These are phyloP conservation scores for Phataginus tetradactyla DNA, from an alignment of 2,797 vertebrate genomes.

Conservation along the genomic window DNA sequence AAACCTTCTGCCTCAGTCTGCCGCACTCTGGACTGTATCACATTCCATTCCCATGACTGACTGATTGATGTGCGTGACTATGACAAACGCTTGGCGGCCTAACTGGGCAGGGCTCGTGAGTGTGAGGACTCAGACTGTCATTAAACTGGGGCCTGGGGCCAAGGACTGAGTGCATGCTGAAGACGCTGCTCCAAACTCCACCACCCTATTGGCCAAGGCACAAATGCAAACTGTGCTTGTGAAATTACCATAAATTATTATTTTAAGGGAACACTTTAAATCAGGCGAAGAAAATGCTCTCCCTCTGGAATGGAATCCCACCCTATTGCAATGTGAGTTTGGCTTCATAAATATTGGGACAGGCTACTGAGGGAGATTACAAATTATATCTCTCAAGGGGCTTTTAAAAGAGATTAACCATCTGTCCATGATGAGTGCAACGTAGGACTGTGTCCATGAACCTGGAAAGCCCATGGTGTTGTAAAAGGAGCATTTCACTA, in stretches of 20 bases:
- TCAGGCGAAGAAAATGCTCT: conserved; percentile 69
- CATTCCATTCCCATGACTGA: conserved; percentile 73
- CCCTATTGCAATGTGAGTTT: conserved; percentile 58
- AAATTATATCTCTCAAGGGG: neutral
- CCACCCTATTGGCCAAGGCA: conserved; percentile 39
- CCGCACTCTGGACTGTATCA: conserved; percentile 65
- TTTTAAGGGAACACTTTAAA: conserved; percentile 48
- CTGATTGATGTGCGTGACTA: conserved; percentile 72
- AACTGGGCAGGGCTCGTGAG: conserved; percentile 20
- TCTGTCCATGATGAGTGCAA: conserved; percentile 34
- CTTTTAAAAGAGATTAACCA: conserved; percentile 45
- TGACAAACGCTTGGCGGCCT: conserved; percentile 73
- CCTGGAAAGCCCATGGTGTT: neutral
- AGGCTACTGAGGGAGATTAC: conserved; percentile 64
- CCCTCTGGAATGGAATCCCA: conserved; percentile 42
- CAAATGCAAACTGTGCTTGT: conserved; percentile 38
- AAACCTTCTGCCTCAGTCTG: conserved; percentile 46
- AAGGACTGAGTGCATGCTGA: neutral
- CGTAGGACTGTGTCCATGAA: conserved; percentile 28
- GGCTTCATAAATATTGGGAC: conserved; percentile 62
- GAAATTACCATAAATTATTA: conserved; percentile 54
- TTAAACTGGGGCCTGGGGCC: conserved; percentile 30
- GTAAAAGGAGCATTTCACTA: neutral
- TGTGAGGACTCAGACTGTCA: conserved; percentile 50
- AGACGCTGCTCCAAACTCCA: conserved; percentile 67